Conservation (phyloP, 2,113 vertebrate species). For the Eonycteris spelaea region DNA sequence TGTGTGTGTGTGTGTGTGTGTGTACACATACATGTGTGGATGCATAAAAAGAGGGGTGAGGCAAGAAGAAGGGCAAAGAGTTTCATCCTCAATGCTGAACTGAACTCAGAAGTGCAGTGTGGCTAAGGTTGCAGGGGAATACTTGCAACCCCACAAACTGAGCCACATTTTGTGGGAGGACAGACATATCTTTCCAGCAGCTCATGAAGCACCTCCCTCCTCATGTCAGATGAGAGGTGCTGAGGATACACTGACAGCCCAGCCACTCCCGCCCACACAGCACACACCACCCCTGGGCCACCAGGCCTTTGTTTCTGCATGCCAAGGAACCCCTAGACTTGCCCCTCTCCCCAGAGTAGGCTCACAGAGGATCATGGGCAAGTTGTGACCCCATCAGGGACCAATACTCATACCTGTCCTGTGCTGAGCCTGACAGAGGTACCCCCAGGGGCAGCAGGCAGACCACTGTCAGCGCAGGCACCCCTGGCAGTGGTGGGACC, state of each 20-base stretch:
- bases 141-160: not conserved
- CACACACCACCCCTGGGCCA: not conserved
- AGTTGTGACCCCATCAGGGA: not conserved
- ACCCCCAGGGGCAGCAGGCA: not conserved
- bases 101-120: not conserved
- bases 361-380: not conserved
- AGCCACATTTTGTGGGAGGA: not conserved
- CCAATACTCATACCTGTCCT: not conserved
- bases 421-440: not conserved
- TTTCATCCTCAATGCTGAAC: not conserved
- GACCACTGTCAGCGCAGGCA: not conserved
- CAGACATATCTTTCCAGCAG: not conserved
- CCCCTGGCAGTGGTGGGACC: not conserved
- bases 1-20: too few relatives aligned
- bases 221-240: not conserved
- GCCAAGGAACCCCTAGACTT: not conserved
- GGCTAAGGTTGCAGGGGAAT: not conserved
- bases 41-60: not conserved
- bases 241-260: not conserved
- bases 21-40: fast-evolving
- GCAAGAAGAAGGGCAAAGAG: not conserved
- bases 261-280: not conserved
- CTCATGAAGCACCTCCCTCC: not conserved
- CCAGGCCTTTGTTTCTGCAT: conserved; percentile 22
- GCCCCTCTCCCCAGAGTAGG: not conserved